Conservation (phyloP, 2,888 invertebrate genomes). For the Ormyrus rosae region DNA sequence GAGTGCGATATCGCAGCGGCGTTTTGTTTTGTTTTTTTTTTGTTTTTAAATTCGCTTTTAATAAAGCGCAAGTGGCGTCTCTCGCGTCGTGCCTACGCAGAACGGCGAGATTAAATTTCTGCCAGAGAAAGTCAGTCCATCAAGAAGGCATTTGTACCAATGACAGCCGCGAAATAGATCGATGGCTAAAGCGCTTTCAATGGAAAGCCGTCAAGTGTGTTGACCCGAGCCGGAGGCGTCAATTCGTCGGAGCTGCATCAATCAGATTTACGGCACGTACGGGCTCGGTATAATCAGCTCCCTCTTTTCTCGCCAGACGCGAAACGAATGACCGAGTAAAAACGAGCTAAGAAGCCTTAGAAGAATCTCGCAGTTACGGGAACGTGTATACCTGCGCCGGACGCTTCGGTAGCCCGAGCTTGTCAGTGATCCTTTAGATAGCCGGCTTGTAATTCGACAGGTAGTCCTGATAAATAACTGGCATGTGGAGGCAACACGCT, state of each 20-base stretch:
- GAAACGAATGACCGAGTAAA: too few relatives aligned
- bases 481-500: too few relatives aligned
- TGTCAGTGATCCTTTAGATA: too few relatives aligned
- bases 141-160: conserved; percentile 43
- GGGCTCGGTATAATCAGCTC: conserved; percentile 11
- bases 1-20: too few relatives aligned
- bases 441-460: too few relatives aligned
- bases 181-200: conserved; percentile 47
- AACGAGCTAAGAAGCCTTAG: too few relatives aligned
- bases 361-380: too few relatives aligned
- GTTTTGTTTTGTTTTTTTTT: background rate
- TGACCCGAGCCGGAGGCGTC: conserved; percentile 29
- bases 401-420: too few relatives aligned
- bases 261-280: conserved; percentile 31
- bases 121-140: conserved; percentile 15
- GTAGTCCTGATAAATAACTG: too few relatives aligned
- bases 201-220: conserved; percentile 41
- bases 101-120: background rate
- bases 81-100: background rate
- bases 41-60: conserved; percentile 6
- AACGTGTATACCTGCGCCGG: too few relatives aligned
- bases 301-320: background rate
- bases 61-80: background rate
- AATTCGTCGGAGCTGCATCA: conserved; percentile 2
- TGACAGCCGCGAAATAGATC: conserved; percentile 40